Base-by-base conservation (phyloP, 30 jellyfish, hydroid and myxozoan genomes). In the Mastigias papua region DNA sequence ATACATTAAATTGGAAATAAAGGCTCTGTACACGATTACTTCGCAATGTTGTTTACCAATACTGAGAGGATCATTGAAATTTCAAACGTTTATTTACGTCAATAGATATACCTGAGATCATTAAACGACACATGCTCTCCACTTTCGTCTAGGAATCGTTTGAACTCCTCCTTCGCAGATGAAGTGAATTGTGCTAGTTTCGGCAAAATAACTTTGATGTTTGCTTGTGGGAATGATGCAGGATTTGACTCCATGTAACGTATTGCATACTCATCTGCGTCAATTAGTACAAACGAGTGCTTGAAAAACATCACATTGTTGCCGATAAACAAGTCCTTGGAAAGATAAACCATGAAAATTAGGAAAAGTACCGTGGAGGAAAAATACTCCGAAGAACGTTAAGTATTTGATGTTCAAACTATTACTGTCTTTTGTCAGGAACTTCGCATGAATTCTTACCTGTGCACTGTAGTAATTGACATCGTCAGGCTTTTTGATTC, bases 211-310 rank as follows among this genome's bases (percentile, higher is more conserved):
- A 26, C 73, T 46, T 82, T 86, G 62, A 90, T 57, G 48, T 84
- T 68, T 4, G 98, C 93, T 51, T 94, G 99, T 48, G 97, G 99
- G 75, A 84, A 83, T 71, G 74, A 80, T 22, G 28, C 88, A 0
- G 95, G 62, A 76, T 94, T 97, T 11, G 88, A 69, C 54, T 94
- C 99, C 97, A 89, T 89, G 87, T 89, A 94, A 20, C 69, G 63
- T 2, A 94, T 76, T 5, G 99, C 97, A 71, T 94, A 94, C 81
- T 94, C 97, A 72, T 94, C 99, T 11, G 97, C 97, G 69, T 89
- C 99, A 37, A 90, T 84, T 54, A 94, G 69, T 64, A 94, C 78
- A 74, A 94, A 94, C 26, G 93, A 51, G 85, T 89, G 99, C 89
- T 94, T 94, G 84, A 97, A 94, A 67, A 94, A 86, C 34, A 61